Evolutionary conservation across 2,113 vertebrate species (phyloP).

Genomic region (Corydoras sp.): DNA sequence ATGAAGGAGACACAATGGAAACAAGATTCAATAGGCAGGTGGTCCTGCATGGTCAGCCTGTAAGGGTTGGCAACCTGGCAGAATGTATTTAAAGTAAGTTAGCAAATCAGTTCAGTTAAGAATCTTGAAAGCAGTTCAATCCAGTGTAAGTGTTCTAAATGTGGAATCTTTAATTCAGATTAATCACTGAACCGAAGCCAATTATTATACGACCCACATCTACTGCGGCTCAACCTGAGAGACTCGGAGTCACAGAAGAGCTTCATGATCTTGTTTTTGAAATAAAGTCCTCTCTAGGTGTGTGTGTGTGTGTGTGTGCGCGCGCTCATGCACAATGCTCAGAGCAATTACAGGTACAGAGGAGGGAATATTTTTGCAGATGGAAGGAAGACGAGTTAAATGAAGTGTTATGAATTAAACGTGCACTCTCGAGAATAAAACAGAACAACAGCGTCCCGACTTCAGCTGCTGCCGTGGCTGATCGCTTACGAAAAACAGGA

Average conservation of each 20-base stretch:
- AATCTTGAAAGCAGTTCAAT: no score
- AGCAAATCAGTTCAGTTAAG: no score
- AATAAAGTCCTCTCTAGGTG: no score
- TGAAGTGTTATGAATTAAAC: background rate
- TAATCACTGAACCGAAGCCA: background rate
- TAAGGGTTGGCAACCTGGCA: no score
- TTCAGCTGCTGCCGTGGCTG: background rate
- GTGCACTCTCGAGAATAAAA: background rate
- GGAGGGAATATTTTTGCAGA: background rate
- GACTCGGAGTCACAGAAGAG: no score
- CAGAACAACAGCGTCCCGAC: background rate
- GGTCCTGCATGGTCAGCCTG: no score
- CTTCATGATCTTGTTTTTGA: no score
- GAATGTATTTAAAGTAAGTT: no score
- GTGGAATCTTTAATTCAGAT: background rate
- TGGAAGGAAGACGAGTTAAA: background rate
- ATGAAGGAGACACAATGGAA: no score
- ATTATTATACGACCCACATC: background rate
- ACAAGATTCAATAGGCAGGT: no score
- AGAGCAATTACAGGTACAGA: background rate
- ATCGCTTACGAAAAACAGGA: background rate
- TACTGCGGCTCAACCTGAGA: no score
- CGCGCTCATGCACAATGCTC: background rate
- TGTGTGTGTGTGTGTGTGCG: background rate
- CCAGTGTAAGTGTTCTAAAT: no score